Conservation (phyloP, 2,113 vertebrate species). For the Myxocyprinus asiaticus region DNA sequence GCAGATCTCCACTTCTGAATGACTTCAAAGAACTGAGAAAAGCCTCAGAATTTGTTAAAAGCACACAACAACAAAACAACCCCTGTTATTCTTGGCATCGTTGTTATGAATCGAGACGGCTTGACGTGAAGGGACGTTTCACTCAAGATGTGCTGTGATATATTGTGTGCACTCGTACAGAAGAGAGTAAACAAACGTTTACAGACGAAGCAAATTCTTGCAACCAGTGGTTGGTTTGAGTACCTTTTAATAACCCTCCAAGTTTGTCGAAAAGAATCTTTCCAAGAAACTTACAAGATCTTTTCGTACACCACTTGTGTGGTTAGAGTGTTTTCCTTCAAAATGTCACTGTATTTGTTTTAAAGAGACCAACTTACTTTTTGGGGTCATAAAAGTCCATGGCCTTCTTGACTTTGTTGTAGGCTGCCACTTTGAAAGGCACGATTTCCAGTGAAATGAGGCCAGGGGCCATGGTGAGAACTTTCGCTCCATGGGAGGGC, state of each 20-base stretch:
- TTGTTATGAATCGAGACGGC: constrained; percentile 51
- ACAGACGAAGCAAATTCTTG: background rate
- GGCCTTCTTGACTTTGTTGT: constrained; percentile 89
- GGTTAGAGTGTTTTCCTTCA: background rate
- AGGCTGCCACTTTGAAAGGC: constrained; percentile 95
- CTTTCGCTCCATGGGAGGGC: constrained; percentile 93
- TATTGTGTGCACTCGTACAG: constrained; percentile 47
- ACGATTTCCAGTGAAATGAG: constrained; percentile 95
- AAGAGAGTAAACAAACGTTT: background rate
- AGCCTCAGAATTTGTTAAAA: constrained; percentile 65
- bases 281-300: background rate
- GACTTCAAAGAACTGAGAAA: constrained; percentile 73
- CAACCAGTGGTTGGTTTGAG: constrained; percentile 18
- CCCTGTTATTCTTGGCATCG: constrained; percentile 65
- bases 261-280: background rate
- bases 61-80: constrained; percentile 61
- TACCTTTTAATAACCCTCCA: background rate
- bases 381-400: constrained; percentile 96
- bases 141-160: constrained; percentile 45
- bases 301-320: background rate
- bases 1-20: constrained; percentile 66
- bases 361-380: constrained; percentile 80
- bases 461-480: constrained; percentile 97
- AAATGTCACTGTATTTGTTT: too few relatives aligned
- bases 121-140: constrained; percentile 29